phyloP scores from a whole-genome alignment of 1,140 invertebrate species.

The Panagrolaimus sp. region DNA sequence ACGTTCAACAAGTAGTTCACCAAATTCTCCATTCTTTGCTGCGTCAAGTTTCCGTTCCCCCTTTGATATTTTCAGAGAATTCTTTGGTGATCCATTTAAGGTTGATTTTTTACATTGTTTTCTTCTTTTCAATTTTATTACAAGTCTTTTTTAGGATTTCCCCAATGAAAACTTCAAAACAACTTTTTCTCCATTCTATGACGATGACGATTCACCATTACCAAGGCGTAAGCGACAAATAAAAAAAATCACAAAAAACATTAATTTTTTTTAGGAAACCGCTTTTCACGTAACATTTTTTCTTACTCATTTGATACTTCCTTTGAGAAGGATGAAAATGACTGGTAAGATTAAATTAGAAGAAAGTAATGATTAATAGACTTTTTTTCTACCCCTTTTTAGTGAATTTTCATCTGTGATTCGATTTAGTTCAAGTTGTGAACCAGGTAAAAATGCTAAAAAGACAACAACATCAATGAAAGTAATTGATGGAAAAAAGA shows the following conservation, averaged over 20 bases:
- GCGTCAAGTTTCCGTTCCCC: slow-evolving; percentile 80
- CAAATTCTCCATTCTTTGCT: slow-evolving; percentile 63
- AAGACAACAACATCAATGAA: slow-evolving; percentile 75
- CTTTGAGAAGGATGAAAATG: slow-evolving; percentile 55
- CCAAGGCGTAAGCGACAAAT: slow-evolving; percentile 7
- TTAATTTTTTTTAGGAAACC: slow-evolving; percentile 20
- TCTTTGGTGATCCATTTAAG: slow-evolving; percentile 66
- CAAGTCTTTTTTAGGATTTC: slow-evolving; percentile 2
- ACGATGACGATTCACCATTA: slow-evolving; percentile 14
- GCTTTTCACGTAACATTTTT: slow-evolving; percentile 39
- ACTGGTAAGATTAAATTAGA: slow-evolving; percentile 32
- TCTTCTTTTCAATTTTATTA: slow-evolving; percentile 19
- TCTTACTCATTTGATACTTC: slow-evolving; percentile 31
- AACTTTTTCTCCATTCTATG: slow-evolving; percentile 9
- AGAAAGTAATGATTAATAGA: slow-evolving; percentile 13
- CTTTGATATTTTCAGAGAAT: slow-evolving; percentile 83
- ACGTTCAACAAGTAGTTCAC: slow-evolving; percentile 27
- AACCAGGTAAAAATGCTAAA: slow-evolving; percentile 69
- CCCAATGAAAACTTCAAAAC: slow-evolving; percentile 10
- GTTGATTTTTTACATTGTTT: slow-evolving; percentile 37
- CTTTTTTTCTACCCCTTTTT: slow-evolving; percentile 35
- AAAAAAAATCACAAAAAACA: too few relatives aligned
- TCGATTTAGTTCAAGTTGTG: slow-evolving; percentile 47
- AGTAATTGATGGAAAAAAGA: slow-evolving; percentile 88
- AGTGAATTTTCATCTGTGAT: slow-evolving; percentile 58